Percentiles rank a stretch among this genome's conserved stretches.
These are phyloP conservation scores for Cliona cf. orientalis DNA, from an alignment of 37 sponge, comb jelly and placozoan species.

Conservation along the genomic window DNA sequence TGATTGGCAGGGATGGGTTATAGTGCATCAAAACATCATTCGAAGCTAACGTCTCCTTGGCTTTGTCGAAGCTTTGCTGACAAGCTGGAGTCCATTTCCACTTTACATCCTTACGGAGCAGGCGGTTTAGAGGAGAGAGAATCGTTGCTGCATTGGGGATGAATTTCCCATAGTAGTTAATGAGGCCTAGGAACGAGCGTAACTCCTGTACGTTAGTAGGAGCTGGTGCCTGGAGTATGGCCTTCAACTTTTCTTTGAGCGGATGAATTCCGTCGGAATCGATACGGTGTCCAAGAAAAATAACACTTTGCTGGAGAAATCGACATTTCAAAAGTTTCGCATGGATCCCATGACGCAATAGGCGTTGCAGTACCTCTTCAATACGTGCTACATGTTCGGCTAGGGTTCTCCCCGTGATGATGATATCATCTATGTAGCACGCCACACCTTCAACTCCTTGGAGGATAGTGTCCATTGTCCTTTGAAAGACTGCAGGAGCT, in stretches of 20 bases:
- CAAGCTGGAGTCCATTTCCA: conserved; percentile 19
- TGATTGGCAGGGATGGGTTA: conserved; percentile 20
- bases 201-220: conserved; percentile 2
- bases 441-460: not conserved
- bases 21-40: conserved; percentile 7
- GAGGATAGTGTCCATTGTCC: not conserved
- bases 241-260: conserved; percentile 9
- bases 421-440: not conserved
- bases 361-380: not conserved
- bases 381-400: not conserved
- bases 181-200: too few species aligned
- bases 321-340: conserved; percentile 11
- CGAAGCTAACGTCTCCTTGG: conserved; percentile 27
- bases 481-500: conserved; percentile 19
- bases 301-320: conserved; percentile 1
- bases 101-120: not conserved
- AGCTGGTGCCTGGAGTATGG: conserved; percentile 16
- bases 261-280: conserved; percentile 8
- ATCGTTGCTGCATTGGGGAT: not conserved
- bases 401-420: not conserved
- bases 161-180: conserved; percentile 38
- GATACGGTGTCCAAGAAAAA: conserved; percentile 4
- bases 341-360: not conserved
- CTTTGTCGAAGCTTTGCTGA: conserved; percentile 6
- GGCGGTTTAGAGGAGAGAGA: conserved; percentile 15